Evolutionary conservation across 2,888 invertebrate species (phyloP), one percentile per base, ranked within the genome.

Genomic region (Troides helena): DNA sequence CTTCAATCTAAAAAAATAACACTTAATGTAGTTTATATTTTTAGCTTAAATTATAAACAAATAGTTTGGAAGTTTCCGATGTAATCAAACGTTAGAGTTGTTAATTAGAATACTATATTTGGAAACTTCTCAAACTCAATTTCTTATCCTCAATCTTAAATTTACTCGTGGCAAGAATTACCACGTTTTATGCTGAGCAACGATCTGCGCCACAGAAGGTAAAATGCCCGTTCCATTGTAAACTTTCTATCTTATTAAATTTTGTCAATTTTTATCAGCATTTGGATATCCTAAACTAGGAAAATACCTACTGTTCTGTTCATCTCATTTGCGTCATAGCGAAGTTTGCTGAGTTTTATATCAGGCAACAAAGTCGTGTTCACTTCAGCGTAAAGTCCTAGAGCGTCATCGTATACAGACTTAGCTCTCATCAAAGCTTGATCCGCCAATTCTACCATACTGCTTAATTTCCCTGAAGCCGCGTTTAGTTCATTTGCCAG

Each of bases 321-420:
- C 74, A 97, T 95, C 12, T 89, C 88, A 2, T 93, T 90, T 0
- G 97, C 95, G 72, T 96, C 95, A 5, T 93, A 91, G 74, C 95
- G 95, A 67, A 98, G 90, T 73, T 94, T 90, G 1, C 93, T 93
- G 0, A 97, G 93, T 81, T 98, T 95, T 21, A 98, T 95, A 39
- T 95, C 94, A 0, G 98, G 98, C 30, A 98, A 91, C 43, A 95
- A 93, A 0, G 98, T 94, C 56, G 96, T 95, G 72, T 96, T 95
- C 1, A 98, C 97, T 77, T 97, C 96, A 0, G 95, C 95, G 75
- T 97, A 95, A 7, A 98, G 91, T 1, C 95, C 95, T 23, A 98
- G 89, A 0, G 98, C 97, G 72, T 97, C 96, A 23, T 97, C 95
- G 80, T 97, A 96, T 0, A 97, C 97, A 65, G 95, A 94, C 62